Conservation (phyloP, 2,888 invertebrate species). For the Rotaria macrura region DNA sequence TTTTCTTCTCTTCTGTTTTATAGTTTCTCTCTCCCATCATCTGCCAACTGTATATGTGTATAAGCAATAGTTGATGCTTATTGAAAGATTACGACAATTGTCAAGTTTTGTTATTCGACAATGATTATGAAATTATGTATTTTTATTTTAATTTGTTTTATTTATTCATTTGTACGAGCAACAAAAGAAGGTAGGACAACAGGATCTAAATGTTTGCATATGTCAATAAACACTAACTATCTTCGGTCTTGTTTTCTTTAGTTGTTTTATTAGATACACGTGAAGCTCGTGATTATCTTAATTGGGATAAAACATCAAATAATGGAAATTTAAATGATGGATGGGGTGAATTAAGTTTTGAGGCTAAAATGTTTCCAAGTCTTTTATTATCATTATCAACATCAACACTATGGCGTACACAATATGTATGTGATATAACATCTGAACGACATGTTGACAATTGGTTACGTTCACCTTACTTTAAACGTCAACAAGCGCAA, state of each 20-base stretch:
- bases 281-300: not conserved
- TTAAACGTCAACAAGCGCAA: conserved; percentile 27
- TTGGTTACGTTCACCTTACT: conserved; percentile 31
- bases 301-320: not conserved
- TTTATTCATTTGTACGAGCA: not conserved
- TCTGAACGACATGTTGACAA: conserved; percentile 25
- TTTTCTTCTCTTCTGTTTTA: conserved; percentile 18
- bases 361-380: not conserved
- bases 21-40: not conserved
- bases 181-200: conserved; percentile 1
- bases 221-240: not conserved
- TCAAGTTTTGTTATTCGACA: not conserved
- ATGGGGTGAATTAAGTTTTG: conserved; percentile 25
- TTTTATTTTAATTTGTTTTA: not conserved
- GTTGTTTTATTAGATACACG: not conserved
- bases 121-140: not conserved
- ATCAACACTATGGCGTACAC: conserved; percentile 27
- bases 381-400: not conserved
- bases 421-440: conserved; percentile 32
- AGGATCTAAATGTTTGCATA: too few species aligned
- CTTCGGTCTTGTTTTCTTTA: not conserved
- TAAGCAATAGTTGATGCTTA: not conserved
- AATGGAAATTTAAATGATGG: not conserved
- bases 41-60: not conserved
- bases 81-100: conserved; percentile 2